A percentile compares a stretch with the other conserved stretches of the same genome.
Conservation (phyloP, 2,888 invertebrate species). For the Drosophila bunnanda region DNA sequence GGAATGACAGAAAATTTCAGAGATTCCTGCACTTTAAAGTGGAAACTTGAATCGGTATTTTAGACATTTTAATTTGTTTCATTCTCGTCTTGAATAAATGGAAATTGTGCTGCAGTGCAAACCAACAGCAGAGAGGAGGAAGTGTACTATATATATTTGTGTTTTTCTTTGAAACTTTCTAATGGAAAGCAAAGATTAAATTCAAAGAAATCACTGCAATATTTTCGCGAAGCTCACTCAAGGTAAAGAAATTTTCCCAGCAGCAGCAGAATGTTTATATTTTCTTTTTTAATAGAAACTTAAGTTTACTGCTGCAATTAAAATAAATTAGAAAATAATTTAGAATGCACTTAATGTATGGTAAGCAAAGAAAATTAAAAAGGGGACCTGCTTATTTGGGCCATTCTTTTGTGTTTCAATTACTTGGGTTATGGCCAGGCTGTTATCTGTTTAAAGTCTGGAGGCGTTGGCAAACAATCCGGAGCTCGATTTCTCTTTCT, state of each 20-base stretch:
- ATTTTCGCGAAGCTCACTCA: background rate
- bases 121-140: background rate
- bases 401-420: slow-evolving; percentile 39
- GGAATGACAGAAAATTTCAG: background rate
- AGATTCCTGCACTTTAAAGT: background rate
- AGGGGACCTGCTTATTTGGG: background rate
- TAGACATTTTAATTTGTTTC: slow-evolving; percentile 2
- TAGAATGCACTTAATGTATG: background rate
- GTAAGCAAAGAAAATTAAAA: slow-evolving; percentile 5
- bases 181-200: slow-evolving; percentile 15
- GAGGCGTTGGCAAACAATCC: slow-evolving; percentile 11
- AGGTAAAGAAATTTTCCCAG: background rate
- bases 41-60: background rate
- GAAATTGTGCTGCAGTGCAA: background rate
- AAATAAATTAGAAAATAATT: background rate
- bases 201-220: background rate
- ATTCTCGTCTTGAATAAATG: background rate
- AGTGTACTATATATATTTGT: background rate
- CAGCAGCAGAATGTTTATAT: background rate
- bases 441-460: slow-evolving; percentile 34
- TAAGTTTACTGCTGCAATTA: background rate
- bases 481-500: slow-evolving; percentile 62
- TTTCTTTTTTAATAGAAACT: background rate
- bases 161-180: slow-evolving; percentile 9
- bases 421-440: slow-evolving; percentile 12